Evolutionary conservation across 1,140 invertebrate genomes (phyloP).

Genomic region (Epicauta chinensis): DNA sequence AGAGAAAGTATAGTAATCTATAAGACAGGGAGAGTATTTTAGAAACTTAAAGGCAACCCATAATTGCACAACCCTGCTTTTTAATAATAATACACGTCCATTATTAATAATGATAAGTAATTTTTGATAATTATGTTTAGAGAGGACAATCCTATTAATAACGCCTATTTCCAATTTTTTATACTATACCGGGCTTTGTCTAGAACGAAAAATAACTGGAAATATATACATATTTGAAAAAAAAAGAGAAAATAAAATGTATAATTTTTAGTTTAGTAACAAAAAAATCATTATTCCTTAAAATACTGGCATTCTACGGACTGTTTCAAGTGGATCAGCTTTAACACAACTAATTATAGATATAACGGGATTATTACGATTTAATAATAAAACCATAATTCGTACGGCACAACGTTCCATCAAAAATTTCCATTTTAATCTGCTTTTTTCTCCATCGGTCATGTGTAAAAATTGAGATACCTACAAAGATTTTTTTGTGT

Average conservation of each 20-base stretch:
- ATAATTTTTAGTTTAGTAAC: not conserved
- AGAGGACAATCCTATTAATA: constrained; percentile 23
- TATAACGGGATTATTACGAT: constrained; percentile 22
- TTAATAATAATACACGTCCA: constrained; percentile 29
- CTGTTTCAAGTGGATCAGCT: constrained; percentile 26
- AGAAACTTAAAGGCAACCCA: not conserved
- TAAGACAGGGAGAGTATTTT: constrained; percentile 2
- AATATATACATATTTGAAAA: not conserved
- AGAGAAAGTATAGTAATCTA: constrained; percentile 6
- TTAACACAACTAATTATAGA: constrained; percentile 23
- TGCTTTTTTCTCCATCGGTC: constrained; percentile 38
- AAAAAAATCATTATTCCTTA: constrained; percentile 7
- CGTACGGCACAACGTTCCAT: constrained; percentile 45
- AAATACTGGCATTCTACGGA: constrained; percentile 29
- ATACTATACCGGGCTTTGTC: constrained; percentile 24
- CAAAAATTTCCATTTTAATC: constrained; percentile 49
- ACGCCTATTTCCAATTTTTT: constrained; percentile 31
- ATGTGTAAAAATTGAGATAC: constrained; percentile 40
- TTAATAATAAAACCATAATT: constrained; percentile 39
- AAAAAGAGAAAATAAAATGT: not conserved
- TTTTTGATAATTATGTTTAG: constrained; percentile 24
- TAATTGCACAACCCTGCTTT: constrained; percentile 25
- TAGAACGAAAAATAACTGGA: constrained; percentile 14
- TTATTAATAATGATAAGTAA: constrained; percentile 16
- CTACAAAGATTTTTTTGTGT: constrained; percentile 26